These are phyloP conservation scores for Apteryx owenii DNA, from an alignment of 2,113 vertebrate genomes.

Conservation along the genomic window DNA sequence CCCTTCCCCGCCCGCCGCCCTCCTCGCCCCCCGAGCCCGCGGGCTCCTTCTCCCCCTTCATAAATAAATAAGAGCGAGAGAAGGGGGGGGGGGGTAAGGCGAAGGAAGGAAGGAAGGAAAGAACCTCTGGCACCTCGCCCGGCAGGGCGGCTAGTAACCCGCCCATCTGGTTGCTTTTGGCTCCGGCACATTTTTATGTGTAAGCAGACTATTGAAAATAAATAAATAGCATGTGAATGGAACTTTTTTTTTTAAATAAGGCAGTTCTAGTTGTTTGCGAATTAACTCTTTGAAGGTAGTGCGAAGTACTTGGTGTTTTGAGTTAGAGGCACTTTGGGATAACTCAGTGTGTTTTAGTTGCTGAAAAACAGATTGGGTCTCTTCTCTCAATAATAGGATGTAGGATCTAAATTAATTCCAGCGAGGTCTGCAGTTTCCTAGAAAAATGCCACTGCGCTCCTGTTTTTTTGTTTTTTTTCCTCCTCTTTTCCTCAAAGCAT, in stretches of 20 bases:
- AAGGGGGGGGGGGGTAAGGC: too few species aligned
- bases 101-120: conserved; percentile 11
- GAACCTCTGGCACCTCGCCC: conserved; percentile 50
- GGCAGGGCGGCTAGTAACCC: conserved; percentile 7
- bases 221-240: conserved; percentile 13
- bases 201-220: conserved; percentile 29
- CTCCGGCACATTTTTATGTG: conserved; percentile 1
- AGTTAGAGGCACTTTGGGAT: neutral
- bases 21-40: neutral
- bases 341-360: neutral
- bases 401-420: neutral
- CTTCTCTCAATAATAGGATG: neutral
- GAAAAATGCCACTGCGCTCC: neutral
- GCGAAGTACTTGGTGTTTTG: neutral
- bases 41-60: neutral
- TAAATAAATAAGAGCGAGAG: neutral
- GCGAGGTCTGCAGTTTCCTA: conserved; percentile 29
- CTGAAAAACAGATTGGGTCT: neutral
- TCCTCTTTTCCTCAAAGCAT: accelerated
- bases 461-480: neutral
- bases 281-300: neutral
- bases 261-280: neutral
- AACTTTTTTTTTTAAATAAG: neutral
- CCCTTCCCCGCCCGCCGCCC: neutral
- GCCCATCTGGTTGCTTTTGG: conserved; percentile 49